Evolutionary conservation across 2,113 vertebrate genomes (phyloP), one percentile per base, ranked within the genome.

Genomic region (Gadus macrocephalus): DNA sequence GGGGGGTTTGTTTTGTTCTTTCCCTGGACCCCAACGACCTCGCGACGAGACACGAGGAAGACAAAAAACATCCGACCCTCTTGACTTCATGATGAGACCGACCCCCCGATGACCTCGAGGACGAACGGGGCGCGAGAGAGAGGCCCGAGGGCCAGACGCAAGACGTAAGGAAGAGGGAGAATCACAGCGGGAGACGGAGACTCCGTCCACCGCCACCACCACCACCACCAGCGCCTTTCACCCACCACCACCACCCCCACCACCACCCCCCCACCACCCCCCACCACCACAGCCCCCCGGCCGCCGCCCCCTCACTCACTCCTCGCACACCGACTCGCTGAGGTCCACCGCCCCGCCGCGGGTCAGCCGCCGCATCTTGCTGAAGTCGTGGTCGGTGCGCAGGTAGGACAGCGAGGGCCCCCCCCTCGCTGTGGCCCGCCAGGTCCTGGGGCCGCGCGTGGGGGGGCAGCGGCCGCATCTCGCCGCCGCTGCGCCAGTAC

Each of bases 281-380:
- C n/a, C n/a, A 25, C 25, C 25, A 25, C 25, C 25, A 25, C 25
- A 25, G 25, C 67, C 71, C 65, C 74, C 62, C 53, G 69, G 59
- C 71, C 71, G 42, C 20, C 53, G 22, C 49, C 35, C 71, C 72
- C 80, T 71, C 78, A 75, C 77, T 89, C 89, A 92, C 85, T 92
- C 92, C 85, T 92, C 92, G 75, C 91, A 92, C 83, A 92, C 91
- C 1, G 92, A 93, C 88, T 92, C 92, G 78, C 91, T 91, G 70
- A 93, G 88, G 83, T 92, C 92, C 77, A 93, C 91, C 22, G 92
- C 91, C 42, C 92, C 92, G 22, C 91, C 92, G 84, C 92, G 85
- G 89, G 91, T 93, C 77, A 93, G 91, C 74, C 91, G 89, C 73
- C 91, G 85, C 85, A 91, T 91, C 83, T 92, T 92, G 84, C 92